Evolutionary conservation across 1,140 invertebrate species (phyloP), one percentile per base, ranked within the genome.

Genomic region (Scaptomyza hsui): DNA sequence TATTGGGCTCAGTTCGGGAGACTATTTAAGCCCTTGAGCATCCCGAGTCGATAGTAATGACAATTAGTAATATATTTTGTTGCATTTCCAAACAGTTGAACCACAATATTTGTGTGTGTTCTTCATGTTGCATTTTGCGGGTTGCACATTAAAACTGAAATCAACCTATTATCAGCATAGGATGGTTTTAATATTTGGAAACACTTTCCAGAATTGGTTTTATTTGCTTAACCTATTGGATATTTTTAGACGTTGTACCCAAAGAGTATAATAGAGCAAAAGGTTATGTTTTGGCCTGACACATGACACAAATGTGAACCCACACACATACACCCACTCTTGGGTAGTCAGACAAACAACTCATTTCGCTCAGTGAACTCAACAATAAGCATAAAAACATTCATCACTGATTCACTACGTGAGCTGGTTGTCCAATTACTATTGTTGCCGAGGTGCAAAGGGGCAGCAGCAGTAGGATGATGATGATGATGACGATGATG

Each of bases 341-440:
- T 44, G 2, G 32, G 32, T 21, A 53, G 75, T 68, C 61, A 75
- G 81, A 86, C 81, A 86, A 86, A 86, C 82, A 86, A 86, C 82
- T 88, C 78, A 86, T 86, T 88, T 88, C 82, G 75, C 83, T 88
- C 82, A 86, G 73, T 88, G 81, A 86, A 86, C 82, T 88, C 78
- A 81, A 81, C 82, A 86, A 88, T 86, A 86, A 86, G 81, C 81
- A 86, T 88, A 86, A 86, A 86, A 86, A 88, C 82, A 86, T 86
- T 86, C 82, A 86, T 86, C 82, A 86, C 82, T 78, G 82, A 86
- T 86, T 86, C 82, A 82, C 65, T 86, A 86, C 82, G 82, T 86
- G 82, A 81, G 83, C 63, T 88, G 81, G 56, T 75, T 88, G 70
- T 48, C 72, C 82, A 86, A 86, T 86, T 82, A 37, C 32, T 4